phyloP scores from a whole-genome alignment of 2,888 invertebrate species.

The Andrena bucephala region DNA sequence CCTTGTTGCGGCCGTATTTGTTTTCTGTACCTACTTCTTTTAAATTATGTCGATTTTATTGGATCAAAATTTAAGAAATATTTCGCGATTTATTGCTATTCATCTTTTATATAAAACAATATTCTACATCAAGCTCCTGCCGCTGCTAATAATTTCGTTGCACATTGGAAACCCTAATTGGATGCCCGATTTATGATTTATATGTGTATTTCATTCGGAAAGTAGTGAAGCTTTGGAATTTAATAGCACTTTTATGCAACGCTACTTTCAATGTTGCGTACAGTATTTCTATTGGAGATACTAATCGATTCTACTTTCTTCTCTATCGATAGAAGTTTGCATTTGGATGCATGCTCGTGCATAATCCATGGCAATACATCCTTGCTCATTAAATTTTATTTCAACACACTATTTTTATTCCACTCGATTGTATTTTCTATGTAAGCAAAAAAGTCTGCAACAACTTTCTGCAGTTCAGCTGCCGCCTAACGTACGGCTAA shows the following conservation, averaged over 20 bases:
- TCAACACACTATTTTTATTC: neutral
- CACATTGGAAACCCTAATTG: neutral
- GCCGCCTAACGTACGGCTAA: too few species aligned
- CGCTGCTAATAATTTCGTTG: too few species aligned
- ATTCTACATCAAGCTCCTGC: too few species aligned
- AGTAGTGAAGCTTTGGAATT: neutral
- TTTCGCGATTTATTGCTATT: too few species aligned
- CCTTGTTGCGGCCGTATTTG: too few species aligned
- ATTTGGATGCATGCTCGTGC: neutral
- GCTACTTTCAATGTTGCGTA: constrained; percentile 1
- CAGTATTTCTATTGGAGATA: neutral
- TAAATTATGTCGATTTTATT: too few species aligned
- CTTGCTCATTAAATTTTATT: neutral
- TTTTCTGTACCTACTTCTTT: too few species aligned
- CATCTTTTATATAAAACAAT: too few species aligned
- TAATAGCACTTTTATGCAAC: constrained; percentile 13
- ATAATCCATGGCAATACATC: neutral
- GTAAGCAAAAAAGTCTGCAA: neutral
- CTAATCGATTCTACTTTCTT: neutral
- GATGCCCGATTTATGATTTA: neutral
- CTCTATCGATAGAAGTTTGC: neutral
- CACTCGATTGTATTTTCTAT: neutral
- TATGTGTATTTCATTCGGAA: neutral
- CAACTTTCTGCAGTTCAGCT: too few species aligned
- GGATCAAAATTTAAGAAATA: too few species aligned